phyloP scores from a whole-genome alignment of 1,140 invertebrate genomes.

The Zophobas atratus region DNA sequence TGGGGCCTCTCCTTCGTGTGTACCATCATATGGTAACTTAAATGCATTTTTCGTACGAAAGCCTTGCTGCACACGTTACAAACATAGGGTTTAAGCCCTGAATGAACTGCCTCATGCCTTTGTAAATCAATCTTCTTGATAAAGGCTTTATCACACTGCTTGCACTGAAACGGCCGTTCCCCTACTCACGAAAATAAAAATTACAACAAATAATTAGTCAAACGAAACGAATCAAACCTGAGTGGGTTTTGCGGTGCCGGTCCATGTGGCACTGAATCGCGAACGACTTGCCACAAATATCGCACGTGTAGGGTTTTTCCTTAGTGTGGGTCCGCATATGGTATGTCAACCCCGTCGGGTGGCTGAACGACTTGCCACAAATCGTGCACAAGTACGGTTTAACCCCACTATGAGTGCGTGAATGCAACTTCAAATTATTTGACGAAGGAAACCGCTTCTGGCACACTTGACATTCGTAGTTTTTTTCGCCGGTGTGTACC shows the following conservation, averaged over 20 bases:
- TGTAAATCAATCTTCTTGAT: conserved; percentile 64
- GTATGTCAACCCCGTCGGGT: conserved; percentile 60
- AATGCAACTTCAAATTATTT: conserved; percentile 60
- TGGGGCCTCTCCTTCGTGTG: conserved; percentile 62
- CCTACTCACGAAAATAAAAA: conserved; percentile 41
- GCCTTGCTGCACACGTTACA: conserved; percentile 79
- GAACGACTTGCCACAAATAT: conserved; percentile 61
- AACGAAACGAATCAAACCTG: background rate
- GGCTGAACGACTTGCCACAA: conserved; percentile 62
- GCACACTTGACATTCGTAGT: conserved; percentile 70
- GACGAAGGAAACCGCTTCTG: conserved; percentile 73
- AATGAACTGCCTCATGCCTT: conserved; percentile 74
- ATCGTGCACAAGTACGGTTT: conserved; percentile 61
- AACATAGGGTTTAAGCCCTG: conserved; percentile 75
- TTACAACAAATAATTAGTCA: background rate
- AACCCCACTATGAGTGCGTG: conserved; percentile 54
- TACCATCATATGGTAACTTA: conserved; percentile 61
- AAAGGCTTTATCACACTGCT: conserved; percentile 61
- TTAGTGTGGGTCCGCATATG: conserved; percentile 63
- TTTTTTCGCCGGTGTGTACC: conserved; percentile 73
- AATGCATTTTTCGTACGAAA: conserved; percentile 70
- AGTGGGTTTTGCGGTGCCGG: conserved; percentile 6
- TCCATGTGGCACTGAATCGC: conserved; percentile 58
- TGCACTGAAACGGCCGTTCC: conserved; percentile 58
- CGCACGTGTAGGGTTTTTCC: conserved; percentile 61